Base-by-base conservation (phyloP, 2,113 vertebrate species). In the Aphelocoma coerulescens region DNA sequence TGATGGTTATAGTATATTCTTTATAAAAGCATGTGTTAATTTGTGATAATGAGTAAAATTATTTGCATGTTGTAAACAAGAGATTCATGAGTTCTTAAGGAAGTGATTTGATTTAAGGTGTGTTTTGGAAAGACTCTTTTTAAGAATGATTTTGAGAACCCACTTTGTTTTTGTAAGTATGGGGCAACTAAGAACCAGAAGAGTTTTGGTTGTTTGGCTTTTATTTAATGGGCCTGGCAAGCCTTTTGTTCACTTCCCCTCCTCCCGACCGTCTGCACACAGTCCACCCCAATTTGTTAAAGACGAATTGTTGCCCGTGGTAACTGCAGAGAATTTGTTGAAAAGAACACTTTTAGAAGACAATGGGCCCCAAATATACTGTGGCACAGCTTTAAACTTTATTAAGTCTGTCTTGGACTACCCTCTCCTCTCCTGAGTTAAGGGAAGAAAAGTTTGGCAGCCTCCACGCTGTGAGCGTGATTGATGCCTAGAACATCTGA, bases 401-500 rank as follows among this genome's bases (percentile, higher is more conserved):
- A 98, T 98, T 98, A 98, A 98, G 97, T 97, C 97, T 96, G 96
- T 85, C 96, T 97, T 94, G 91, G 88, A 91, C 95, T 96, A 97
- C 84, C 85, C 93, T 96, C 93, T 97, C 95, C 96, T 96, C 89
- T 98, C 95, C 73, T 1, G 4, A 97, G 97, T 97, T 97, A 94
- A 97, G 93, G 96, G 97, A 98, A 98, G 97, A 98, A 98, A 98
- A 96, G 98, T 97, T 97, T 97, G 98, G 97, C 98, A 96, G 98
- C 97, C 97, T 97, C 91, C 99, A 97, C 19, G 97, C 99, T 98
- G 98, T 97, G 98, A 89, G 35, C 88, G 92, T 99, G 98, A 99
- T 98, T 98, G 98, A 98, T 98, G 98, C 92, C 96, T 95, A 98
- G 96, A 97, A 98, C 98, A 98, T 98, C 98, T 98, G 98, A 98